These are phyloP conservation scores for Urosaurus nigricauda DNA, from an alignment of 2,797 vertebrate genomes.

Conservation along the genomic window DNA sequence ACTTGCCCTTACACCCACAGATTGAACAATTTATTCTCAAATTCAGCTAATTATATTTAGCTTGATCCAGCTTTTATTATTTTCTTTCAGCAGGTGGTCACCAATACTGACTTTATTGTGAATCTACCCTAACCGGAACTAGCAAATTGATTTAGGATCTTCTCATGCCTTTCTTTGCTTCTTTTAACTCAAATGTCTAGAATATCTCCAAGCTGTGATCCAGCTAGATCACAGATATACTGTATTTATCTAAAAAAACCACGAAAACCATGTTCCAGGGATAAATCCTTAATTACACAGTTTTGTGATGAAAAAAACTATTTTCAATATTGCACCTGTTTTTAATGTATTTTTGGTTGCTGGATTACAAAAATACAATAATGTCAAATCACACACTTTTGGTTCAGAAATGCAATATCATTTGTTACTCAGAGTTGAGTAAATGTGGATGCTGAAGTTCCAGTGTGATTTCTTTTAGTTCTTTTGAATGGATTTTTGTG, in stretches of 20 bases:
- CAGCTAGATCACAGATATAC: slow-evolving; percentile 19
- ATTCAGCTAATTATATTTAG: neutral
- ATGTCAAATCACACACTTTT: too few relatives aligned
- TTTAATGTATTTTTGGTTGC: too few relatives aligned
- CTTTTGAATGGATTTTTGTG: too few relatives aligned
- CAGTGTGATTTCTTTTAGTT: too few relatives aligned
- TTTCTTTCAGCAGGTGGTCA: slow-evolving; percentile 22
- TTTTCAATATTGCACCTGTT: too few relatives aligned
- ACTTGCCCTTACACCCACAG: slow-evolving; percentile 3
- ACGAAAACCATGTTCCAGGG: neutral
- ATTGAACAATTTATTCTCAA: slow-evolving; percentile 25
- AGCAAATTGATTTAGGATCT: too few relatives aligned
- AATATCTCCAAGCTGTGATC: neutral
- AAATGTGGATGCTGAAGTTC: too few relatives aligned
- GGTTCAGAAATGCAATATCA: too few relatives aligned
- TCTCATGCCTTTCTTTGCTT: neutral
- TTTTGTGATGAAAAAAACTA: too few relatives aligned
- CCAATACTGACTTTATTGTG: neutral
- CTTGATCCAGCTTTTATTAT: neutral
- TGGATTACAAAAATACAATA: too few relatives aligned
- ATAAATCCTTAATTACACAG: neutral
- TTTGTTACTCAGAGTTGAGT: too few relatives aligned
- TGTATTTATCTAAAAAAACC: neutral
- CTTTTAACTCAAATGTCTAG: neutral
- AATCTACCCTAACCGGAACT: too few relatives aligned